Evolutionary conservation across 2,113 vertebrate genomes (phyloP).

Genomic region (Oncorhynchus kisutch): DNA sequence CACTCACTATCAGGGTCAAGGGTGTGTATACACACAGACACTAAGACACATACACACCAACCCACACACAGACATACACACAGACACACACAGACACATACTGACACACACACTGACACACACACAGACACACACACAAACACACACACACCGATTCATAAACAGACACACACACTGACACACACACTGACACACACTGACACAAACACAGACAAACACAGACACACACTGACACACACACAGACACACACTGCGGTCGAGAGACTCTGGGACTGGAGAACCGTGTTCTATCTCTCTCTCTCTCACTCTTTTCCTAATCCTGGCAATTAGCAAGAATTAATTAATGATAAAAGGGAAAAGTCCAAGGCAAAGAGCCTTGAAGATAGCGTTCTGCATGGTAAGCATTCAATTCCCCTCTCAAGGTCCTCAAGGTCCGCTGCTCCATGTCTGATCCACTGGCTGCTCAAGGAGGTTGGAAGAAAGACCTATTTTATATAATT

Average conservation of each 20-base stretch:
- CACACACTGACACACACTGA: background rate
- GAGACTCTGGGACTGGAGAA: constrained; percentile 19
- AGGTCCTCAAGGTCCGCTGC: constrained; percentile 68
- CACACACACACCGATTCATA: too few species aligned
- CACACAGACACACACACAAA: background rate
- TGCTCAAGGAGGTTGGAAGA: constrained; percentile 48
- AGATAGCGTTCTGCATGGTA: constrained; percentile 70
- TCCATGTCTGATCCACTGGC: constrained; percentile 58
- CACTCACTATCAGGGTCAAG: constrained; percentile 11
- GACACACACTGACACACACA: too few species aligned
- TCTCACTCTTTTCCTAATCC: constrained; percentile 58
- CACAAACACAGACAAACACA: background rate
- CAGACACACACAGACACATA: background rate
- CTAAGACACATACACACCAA: background rate
- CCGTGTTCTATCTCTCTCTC: constrained; percentile 36
- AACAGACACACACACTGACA: too few species aligned
- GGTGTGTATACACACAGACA: background rate
- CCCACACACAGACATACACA: constrained; percentile 9
- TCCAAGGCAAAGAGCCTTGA: constrained; percentile 64
- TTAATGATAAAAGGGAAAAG: constrained; percentile 68
- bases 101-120: constrained; percentile 8
- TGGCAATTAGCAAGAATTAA: constrained; percentile 72
- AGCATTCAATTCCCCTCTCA: constrained; percentile 67
- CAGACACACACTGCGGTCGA: constrained; percentile 4
- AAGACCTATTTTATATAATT: constrained; percentile 22